Conservation (phyloP, 2,113 vertebrate species). For the Glaucomys volans region DNA sequence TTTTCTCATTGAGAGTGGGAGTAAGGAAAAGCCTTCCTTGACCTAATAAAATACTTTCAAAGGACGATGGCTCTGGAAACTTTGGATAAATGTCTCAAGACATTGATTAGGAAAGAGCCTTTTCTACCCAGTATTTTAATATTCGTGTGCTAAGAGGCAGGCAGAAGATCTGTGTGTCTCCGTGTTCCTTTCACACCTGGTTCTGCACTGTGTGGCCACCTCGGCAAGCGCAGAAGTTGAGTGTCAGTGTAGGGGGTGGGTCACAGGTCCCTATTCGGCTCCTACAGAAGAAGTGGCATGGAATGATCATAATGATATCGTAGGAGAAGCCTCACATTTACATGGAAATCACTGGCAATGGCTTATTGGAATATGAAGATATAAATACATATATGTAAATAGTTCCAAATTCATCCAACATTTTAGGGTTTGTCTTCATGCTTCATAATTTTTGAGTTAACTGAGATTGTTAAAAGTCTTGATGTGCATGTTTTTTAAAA, state of each 20-base stretch:
- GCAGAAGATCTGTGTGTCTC: neutral
- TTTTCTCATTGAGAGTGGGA: neutral
- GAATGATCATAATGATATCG: neutral
- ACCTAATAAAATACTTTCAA: neutral
- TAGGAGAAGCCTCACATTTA: neutral
- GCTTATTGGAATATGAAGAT: neutral
- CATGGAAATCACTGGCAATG: neutral
- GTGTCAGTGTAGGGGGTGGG: neutral
- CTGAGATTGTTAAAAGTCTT: conserved; percentile 53
- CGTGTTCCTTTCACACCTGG: neutral
- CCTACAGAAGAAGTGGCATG: neutral
- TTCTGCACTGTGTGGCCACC: neutral
- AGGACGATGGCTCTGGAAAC: neutral
- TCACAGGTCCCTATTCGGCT: neutral
- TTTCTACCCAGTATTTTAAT: neutral
- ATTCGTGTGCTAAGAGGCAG: neutral
- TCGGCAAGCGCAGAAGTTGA: neutral
- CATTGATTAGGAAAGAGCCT: neutral
- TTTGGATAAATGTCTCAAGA: conserved; percentile 30
- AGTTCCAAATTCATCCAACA: conserved; percentile 30
- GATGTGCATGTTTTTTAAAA: conserved; percentile 17
- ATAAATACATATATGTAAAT: conserved; percentile 57
- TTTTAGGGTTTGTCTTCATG: conserved; percentile 38
- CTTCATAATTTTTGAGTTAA: conserved; percentile 55
- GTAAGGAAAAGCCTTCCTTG: neutral